Base-by-base conservation (phyloP, 53 echinoderm and acorn worm species). In the Mesocentrotus franciscanus region DNA sequence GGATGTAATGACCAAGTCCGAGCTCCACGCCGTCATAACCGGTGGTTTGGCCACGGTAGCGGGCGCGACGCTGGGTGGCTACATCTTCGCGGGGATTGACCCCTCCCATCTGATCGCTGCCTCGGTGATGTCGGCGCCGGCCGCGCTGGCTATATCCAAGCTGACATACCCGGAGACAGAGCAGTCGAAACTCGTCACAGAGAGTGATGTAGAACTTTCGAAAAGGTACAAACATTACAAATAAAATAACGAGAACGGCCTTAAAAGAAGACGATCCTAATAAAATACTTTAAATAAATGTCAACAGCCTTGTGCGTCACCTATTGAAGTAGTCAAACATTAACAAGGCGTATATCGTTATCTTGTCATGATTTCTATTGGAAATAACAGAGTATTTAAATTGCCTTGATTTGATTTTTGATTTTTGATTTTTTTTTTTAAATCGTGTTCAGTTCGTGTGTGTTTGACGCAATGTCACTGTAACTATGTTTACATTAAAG, bases 121-220 rank as follows among this genome's bases (percentile, higher is more conserved):
- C 16, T 97, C 97, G 13, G 97, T 97, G 26, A 97, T 97, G 97
- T 96, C 97, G 5, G 97, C 97, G 7, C 97, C 97, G 8, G 97
- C 97, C 34, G 97, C 97, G 2, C 87, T 97, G 35, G 97, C 97
- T 30, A 96, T 97, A 64, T 95, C 97, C n/a, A 97, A 96, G 94
- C 92, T 97, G 8, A 95, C 96, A 70, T 97, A 96, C 84, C 97
- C 97, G 34, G 97, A 97, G 62, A 96, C 95, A 8, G 96, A 96
- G 60, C 56, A 96, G 84, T 96, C 97, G 8, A 90, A 95, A 33
- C 90, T 74, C 18, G 57, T 94, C 22, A 96, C 95, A 11, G 84
- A 70, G 0, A 95, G 96, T 16, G 95, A 96, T 20, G 94, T 97
- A 1, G 93, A 95, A 36, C 93, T 97, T 56, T 95, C 96, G 0